phyloP scores from a whole-genome alignment of 2,113 vertebrate genomes.

The Oostethus manadensis region DNA sequence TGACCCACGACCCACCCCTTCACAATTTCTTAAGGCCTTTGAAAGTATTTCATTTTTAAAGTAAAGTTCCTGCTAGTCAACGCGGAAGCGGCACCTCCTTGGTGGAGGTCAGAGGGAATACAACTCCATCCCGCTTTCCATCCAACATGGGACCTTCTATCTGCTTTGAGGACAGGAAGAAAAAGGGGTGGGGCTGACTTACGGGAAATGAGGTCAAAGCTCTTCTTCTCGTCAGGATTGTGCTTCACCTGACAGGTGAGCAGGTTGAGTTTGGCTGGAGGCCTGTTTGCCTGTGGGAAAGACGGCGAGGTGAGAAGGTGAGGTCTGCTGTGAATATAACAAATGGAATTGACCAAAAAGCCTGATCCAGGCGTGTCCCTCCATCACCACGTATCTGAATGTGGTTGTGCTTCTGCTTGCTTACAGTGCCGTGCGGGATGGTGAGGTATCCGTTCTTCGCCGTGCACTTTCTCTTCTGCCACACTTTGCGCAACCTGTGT shows the following conservation, averaged over 20 bases:
- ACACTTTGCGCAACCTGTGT: conserved; percentile 72
- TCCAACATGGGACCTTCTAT: background rate
- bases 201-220: conserved; percentile 99
- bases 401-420: conserved; percentile 25
- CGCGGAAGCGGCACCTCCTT: background rate
- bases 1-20: background rate
- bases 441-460: conserved; percentile 97
- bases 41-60: no score
- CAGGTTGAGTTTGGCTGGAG: conserved; percentile 98
- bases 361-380: no score
- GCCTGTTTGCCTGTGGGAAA: conserved; percentile 83
- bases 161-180: conserved; percentile 1
- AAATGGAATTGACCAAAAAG: background rate
- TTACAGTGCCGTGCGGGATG: conserved; percentile 96
- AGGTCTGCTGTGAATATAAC: no score
- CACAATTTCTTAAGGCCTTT: background rate
- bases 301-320: background rate
- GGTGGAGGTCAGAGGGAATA: background rate
- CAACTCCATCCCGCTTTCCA: conserved; percentile 2
- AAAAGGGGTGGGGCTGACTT: conserved; percentile 44
- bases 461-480: conserved; percentile 81
- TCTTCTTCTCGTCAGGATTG: conserved; percentile 97
- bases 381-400: background rate
- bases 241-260: conserved; percentile 98
- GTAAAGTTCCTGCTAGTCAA: background rate